Conservation (phyloP, 1,140 invertebrate genomes). For the Thereuonema tuberculata region DNA sequence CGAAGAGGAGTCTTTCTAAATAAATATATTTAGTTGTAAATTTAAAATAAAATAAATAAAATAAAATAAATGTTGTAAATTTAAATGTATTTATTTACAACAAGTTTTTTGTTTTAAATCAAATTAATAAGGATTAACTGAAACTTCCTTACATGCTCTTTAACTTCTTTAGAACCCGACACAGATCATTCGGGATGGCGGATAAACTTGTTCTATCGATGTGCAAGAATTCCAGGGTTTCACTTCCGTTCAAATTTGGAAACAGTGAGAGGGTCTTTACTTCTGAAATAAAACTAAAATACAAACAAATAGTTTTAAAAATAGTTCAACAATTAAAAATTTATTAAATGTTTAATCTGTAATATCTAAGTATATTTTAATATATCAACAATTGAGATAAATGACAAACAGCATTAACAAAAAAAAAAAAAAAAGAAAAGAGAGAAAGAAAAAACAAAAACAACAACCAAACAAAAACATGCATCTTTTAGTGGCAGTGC, state of each 20-base stretch:
- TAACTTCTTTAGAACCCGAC: slow-evolving; percentile 55
- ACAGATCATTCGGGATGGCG: slow-evolving; percentile 56
- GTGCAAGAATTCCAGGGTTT: slow-evolving; percentile 57
- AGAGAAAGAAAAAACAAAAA: too few relatives aligned
- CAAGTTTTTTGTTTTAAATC: neutral
- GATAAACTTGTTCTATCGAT: slow-evolving; percentile 63
- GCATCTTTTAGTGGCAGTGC: too few relatives aligned
- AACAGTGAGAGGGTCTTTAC: slow-evolving; percentile 58
- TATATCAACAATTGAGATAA: too few relatives aligned
- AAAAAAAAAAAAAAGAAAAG: too few relatives aligned
- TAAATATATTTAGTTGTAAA: slow-evolving; percentile 12
- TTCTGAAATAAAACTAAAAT: slow-evolving; percentile 67
- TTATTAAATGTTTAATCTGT: too few relatives aligned
- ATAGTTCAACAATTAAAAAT: too few relatives aligned
- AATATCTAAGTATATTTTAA: too few relatives aligned
- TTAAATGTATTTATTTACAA: neutral
- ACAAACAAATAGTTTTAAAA: too few relatives aligned
- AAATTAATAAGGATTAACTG: too few relatives aligned
- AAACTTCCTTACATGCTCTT: slow-evolving; percentile 82
- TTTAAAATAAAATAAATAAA: neutral
- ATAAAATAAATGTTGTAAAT: neutral
- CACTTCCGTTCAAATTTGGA: slow-evolving; percentile 63
- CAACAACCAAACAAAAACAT: too few relatives aligned
- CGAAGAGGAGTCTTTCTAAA: neutral
- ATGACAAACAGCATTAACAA: too few relatives aligned